A percentile compares a stretch with the other conserved stretches of the same genome.
Evolutionary conservation across 2,797 vertebrate genomes (phyloP).

Genomic region (Serranus cabrilla): DNA sequence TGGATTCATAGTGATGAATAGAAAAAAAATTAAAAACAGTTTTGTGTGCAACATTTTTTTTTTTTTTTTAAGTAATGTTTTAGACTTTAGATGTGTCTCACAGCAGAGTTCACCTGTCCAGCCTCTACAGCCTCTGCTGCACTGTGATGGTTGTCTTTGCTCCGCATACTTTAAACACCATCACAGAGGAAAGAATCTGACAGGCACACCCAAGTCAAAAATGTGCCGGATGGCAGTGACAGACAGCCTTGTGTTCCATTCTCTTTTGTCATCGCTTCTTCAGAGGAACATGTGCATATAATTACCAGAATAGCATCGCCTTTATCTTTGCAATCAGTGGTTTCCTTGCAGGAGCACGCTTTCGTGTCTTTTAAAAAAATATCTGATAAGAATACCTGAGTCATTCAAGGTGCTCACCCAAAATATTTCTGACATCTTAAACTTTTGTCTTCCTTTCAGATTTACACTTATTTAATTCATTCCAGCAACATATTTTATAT

Average conservation of each 20-base stretch:
- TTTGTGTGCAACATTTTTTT: neutral
- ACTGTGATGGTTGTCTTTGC: constrained; percentile 16
- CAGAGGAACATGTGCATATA: constrained; percentile 1
- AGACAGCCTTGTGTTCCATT: neutral
- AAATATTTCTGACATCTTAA: neutral
- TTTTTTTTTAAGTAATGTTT: neutral
- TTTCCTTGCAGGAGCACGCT: neutral
- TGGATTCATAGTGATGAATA: neutral
- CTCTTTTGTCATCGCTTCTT: constrained; percentile 15
- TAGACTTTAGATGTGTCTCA: neutral
- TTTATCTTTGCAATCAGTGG: constrained; percentile 14
- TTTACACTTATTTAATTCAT: neutral
- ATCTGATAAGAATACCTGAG: neutral
- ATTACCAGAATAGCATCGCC: neutral
- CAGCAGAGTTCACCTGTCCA: neutral
- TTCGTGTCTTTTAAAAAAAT: neutral
- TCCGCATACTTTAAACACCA: constrained; percentile 1
- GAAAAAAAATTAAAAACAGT: neutral
- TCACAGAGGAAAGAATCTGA: constrained; percentile 41
- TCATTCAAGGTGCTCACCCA: neutral
- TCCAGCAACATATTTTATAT: neutral
- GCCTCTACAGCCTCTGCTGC: neutral
- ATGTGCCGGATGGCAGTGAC: constrained; percentile 27
- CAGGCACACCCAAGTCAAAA: constrained; percentile 42
- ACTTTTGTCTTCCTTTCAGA: neutral